Percentiles rank a stretch among this genome's conserved stretches.
phyloP scores from a whole-genome alignment of 2,888 invertebrate genomes.

The Sialis lutaria region DNA sequence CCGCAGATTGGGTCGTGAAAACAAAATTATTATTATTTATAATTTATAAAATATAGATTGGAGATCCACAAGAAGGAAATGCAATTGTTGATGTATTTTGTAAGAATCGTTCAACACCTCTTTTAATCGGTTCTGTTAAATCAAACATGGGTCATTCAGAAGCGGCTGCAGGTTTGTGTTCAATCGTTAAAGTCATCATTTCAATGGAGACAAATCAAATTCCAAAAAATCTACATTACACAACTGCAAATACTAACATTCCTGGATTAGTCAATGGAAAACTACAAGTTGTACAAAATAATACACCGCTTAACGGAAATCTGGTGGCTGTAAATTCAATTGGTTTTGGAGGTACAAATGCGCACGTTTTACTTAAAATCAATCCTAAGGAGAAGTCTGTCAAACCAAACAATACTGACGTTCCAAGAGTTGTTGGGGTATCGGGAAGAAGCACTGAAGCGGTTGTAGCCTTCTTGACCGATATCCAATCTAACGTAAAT shows the following conservation, averaged over 20 bases:
- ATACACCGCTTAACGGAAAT: slow-evolving; percentile 31
- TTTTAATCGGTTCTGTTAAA: slow-evolving; percentile 33
- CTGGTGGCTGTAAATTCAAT: slow-evolving; percentile 42
- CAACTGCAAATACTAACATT: slow-evolving; percentile 32
- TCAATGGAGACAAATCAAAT: slow-evolving; percentile 47
- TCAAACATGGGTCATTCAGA: slow-evolving; percentile 28
- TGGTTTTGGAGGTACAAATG: slow-evolving; percentile 48
- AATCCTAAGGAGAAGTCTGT: slow-evolving; percentile 21
- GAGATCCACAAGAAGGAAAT: slow-evolving; percentile 48
- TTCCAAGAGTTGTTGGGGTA: slow-evolving; percentile 27
- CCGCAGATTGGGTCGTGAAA: too few relatives aligned
- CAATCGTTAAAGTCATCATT: slow-evolving; percentile 40
- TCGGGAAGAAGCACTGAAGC: slow-evolving; percentile 50
- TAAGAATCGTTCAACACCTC: slow-evolving; percentile 30
- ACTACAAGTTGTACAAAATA: slow-evolving; percentile 31
- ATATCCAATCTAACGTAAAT: slow-evolving; percentile 33
- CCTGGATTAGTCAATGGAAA: slow-evolving; percentile 30
- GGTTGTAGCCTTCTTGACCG: slow-evolving; percentile 41
- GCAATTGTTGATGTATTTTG: slow-evolving; percentile 40
- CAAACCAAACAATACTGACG: slow-evolving; percentile 13
- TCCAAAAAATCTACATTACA: slow-evolving; percentile 54
- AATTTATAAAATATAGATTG: slow-evolving; percentile 13
- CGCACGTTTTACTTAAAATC: slow-evolving; percentile 29
- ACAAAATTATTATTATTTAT: too few relatives aligned
- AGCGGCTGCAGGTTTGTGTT: slow-evolving; percentile 28